Evolutionary conservation across 2,888 invertebrate genomes (phyloP), one percentile per base, ranked within the genome.

Genomic region (Schizotus pectinicornis): DNA sequence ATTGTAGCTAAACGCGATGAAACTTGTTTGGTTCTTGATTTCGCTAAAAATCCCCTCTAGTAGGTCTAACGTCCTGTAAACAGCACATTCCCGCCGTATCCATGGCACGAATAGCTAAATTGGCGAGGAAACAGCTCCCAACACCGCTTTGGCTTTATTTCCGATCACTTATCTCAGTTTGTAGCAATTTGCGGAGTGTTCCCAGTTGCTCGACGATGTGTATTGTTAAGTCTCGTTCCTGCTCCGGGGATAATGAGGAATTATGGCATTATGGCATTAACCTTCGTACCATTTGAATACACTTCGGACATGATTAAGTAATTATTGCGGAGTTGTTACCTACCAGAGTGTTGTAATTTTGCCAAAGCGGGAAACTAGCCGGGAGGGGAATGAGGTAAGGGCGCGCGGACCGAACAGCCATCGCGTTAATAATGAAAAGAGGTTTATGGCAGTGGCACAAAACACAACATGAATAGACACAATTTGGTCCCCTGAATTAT

Each of bases 191-290:
- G 46, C 38, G 34, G 47, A 39, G 39, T 56, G 51, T 47, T 47
- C 39, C 37, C 52, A 47, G 38, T 49, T 39, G 42, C 37, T 9
- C 52, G 43, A 22, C 52, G 43, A 60, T 62, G 58, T 58, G 62
- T 65, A 63, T 60, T 34, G 65, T 61, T 56, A 58, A 63, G 62
- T 60, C 60, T 52, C 56, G 57, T 43, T 53, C 48, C 41, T 59
- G 61, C 59, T 63, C 54, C 51, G 59, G 22, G 59, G 61, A 61
- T 63, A 55, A 59, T 57, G 60, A 60, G 61, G 61, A 59, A 62
- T 63, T 63, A 63, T 55, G 56, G 50, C 48, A 57, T 59, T 61
- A 51, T 35, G 12, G 13, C 39, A 39, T 13, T 12, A 39, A 39
- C 13, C 39, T 13, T 12, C 39, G 9, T 8, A 39, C 39, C 12